Conservation (phyloP, 2,888 invertebrate genomes). For the Sminthurides aquaticus region DNA sequence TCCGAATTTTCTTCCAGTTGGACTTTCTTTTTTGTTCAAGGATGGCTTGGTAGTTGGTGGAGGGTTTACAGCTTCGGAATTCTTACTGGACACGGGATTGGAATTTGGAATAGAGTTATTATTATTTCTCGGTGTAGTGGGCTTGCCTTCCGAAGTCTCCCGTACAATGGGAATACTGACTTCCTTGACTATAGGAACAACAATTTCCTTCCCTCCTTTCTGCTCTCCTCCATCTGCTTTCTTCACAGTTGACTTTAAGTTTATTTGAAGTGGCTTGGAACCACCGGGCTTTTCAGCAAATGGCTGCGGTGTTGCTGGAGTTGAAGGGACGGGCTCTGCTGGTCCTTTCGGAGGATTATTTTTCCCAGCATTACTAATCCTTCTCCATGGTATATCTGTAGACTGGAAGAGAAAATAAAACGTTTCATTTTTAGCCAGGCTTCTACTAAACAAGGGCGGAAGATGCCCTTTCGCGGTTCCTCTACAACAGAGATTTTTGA, state of each 20-base stretch:
- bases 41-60: conserved; percentile 2
- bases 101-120: conserved; percentile 7
- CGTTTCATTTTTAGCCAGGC: neutral
- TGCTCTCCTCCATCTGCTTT: conserved; percentile 29
- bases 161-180: conserved; percentile 17
- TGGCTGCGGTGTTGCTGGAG: neutral
- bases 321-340: conserved; percentile 20
- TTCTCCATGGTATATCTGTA: conserved; percentile 41
- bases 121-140: neutral
- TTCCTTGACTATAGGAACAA: conserved; percentile 19
- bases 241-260: conserved; percentile 33
- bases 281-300: conserved; percentile 19
- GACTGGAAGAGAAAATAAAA: conserved; percentile 6
- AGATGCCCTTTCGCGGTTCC: no score
- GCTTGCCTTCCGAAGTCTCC: conserved; percentile 1
- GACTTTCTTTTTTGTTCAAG: conserved; percentile 4
- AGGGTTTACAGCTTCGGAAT: neutral
- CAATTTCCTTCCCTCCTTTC: conserved; percentile 1
- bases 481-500: no score
- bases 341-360: conserved; percentile 4
- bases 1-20: neutral
- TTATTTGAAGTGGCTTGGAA: conserved; percentile 35
- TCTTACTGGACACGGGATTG: neutral
- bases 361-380: conserved; percentile 14
- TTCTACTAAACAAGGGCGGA: no score